These are phyloP conservation scores for Hydropsyche betteni DNA, from an alignment of 2,888 invertebrate species.

Conservation along the genomic window DNA sequence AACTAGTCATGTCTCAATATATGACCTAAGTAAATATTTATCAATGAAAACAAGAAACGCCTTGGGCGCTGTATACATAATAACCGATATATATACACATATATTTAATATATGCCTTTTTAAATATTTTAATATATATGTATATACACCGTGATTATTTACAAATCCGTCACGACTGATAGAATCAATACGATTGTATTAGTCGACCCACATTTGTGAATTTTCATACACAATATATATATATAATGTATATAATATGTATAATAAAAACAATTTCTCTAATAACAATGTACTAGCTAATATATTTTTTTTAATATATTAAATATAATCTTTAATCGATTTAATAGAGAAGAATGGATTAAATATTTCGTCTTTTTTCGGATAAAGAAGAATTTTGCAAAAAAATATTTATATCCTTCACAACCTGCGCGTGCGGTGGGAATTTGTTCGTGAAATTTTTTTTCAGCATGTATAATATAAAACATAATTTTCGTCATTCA, in stretches of 20 bases:
- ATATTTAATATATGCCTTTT: slow-evolving; percentile 19
- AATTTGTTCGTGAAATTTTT: neutral
- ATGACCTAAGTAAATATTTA: slow-evolving; percentile 49
- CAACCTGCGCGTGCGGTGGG: slow-evolving; percentile 42
- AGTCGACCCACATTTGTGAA: slow-evolving; percentile 24
- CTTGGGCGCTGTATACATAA: slow-evolving; percentile 47
- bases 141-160: slow-evolving; percentile 32
- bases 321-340: slow-evolving; percentile 48
- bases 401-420: slow-evolving; percentile 49
- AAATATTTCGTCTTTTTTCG: slow-evolving; percentile 42
- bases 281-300: slow-evolving; percentile 52
- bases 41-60: slow-evolving; percentile 52
- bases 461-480: neutral
- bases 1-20: slow-evolving; percentile 48
- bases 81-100: slow-evolving; percentile 32
- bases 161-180: slow-evolving; percentile 25
- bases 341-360: slow-evolving; percentile 50
- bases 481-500: slow-evolving; percentile 4
- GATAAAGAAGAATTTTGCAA: slow-evolving; percentile 49
- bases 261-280: slow-evolving; percentile 47
- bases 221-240: slow-evolving; percentile 25
- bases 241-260: slow-evolving; percentile 46
- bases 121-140: slow-evolving; percentile 33
- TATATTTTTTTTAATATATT: slow-evolving; percentile 37
- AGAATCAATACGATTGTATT: slow-evolving; percentile 23